phyloP scores from a whole-genome alignment of 2,797 vertebrate species.

The Lycodopsis pacificus region DNA sequence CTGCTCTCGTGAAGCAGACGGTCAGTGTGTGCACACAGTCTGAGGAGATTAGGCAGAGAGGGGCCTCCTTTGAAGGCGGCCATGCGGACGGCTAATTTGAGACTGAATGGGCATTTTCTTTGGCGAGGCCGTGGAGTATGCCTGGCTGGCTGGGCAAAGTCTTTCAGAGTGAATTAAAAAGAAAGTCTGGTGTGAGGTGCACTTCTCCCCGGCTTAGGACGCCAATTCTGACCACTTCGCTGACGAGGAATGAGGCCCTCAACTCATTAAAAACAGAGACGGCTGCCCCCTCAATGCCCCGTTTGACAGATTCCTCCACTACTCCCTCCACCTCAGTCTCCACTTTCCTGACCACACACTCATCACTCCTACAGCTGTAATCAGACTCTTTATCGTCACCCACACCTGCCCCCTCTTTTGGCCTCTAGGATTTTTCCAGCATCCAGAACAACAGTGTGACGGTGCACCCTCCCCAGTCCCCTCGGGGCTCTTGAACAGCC shows the following conservation, averaged over 20 bases:
- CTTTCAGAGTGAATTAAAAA: slow-evolving; percentile 57
- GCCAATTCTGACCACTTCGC: slow-evolving; percentile 59
- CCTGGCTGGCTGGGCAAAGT: slow-evolving; percentile 57
- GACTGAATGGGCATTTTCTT: slow-evolving; percentile 75
- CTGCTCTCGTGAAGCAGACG: slow-evolving; percentile 56
- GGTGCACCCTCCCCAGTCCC: slow-evolving; percentile 39
- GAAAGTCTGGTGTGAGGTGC: slow-evolving; percentile 52
- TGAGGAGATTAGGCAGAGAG: slow-evolving; percentile 69
- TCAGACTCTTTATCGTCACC: slow-evolving; percentile 40
- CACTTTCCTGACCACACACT: slow-evolving; percentile 28
- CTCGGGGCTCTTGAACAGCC: slow-evolving; percentile 48
- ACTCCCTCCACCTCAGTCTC: slow-evolving; percentile 25
- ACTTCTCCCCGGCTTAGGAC: slow-evolving; percentile 40
- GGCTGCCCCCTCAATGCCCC: slow-evolving; percentile 36
- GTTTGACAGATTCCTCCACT: slow-evolving; percentile 36
- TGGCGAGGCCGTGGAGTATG: slow-evolving; percentile 50
- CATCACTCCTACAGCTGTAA: slow-evolving; percentile 34
- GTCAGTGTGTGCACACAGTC: slow-evolving; percentile 65
- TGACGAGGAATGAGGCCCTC: slow-evolving; percentile 62
- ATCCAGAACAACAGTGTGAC: slow-evolving; percentile 12
- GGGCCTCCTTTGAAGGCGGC: slow-evolving; percentile 69
- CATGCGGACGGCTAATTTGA: slow-evolving; percentile 74
- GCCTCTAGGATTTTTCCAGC: slow-evolving; percentile 33
- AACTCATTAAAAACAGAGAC: slow-evolving; percentile 55
- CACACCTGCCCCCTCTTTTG: slow-evolving; percentile 44